Evolutionary conservation across 30 jellyfish, hydroid and myxozoan genomes (phyloP).

Genomic region (Cassiopea xamachana): DNA sequence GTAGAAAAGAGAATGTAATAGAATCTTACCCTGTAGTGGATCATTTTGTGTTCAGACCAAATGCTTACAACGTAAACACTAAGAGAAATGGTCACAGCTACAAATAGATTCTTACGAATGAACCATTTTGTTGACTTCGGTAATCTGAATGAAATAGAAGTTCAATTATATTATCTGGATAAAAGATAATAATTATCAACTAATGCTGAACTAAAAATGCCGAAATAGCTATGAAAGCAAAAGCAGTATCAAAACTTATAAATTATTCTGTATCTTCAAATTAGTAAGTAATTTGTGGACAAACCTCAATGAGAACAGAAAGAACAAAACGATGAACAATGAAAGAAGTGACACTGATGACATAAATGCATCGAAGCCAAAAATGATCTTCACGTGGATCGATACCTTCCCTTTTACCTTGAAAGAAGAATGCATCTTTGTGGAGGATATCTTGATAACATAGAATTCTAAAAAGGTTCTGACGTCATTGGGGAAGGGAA

Average conservation of each 20-base stretch:
- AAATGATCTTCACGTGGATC: constrained; percentile 3
- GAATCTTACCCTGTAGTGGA: constrained; percentile 17
- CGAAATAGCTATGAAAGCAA: too few relatives aligned
- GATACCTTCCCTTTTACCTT: neutral
- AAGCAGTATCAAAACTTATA: too few relatives aligned
- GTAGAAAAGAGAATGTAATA: too few relatives aligned
- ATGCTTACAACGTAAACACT: constrained; percentile 21
- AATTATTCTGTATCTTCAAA: too few relatives aligned
- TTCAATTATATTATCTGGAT: neutral
- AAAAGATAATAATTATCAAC: too few relatives aligned
- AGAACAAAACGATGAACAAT: neutral
- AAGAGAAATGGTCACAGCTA: neutral
- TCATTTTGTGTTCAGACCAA: constrained; percentile 39
- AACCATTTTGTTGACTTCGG: constrained; percentile 49
- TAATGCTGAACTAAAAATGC: too few relatives aligned
- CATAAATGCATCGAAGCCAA: constrained; percentile 18
- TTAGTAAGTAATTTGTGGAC: neutral
- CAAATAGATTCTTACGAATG: constrained; percentile 56
- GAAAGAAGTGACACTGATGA: constrained; percentile 35
- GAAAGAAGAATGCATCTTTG: neutral
- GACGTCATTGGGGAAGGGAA: too few relatives aligned
- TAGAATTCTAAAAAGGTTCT: neutral
- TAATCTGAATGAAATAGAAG: neutral
- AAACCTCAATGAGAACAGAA: constrained; percentile 15
- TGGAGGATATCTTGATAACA: neutral